A percentile compares a stretch with the other conserved stretches of the same genome.
Conservation (phyloP, 2,797 vertebrate species). For the Acanthis flammea region DNA sequence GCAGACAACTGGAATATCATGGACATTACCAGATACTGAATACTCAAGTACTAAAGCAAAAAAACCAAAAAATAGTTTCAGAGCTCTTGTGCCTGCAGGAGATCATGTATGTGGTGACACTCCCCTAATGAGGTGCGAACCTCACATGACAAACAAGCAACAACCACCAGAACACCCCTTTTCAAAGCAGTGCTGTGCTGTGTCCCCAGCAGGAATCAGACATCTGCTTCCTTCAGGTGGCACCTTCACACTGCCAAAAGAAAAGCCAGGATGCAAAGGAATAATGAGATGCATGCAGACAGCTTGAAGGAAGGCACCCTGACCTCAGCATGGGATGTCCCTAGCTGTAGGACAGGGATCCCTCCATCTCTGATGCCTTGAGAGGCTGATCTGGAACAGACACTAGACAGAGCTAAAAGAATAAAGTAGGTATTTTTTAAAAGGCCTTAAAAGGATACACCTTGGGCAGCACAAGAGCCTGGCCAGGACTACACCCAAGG, state of each 20-base stretch:
- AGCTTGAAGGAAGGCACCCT: not conserved
- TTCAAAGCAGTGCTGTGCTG: not conserved
- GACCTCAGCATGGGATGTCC: not conserved
- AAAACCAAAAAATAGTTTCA: not conserved
- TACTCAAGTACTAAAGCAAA: not conserved
- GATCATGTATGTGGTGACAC: not conserved
- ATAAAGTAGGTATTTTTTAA: not conserved
- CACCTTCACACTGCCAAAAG: not conserved
- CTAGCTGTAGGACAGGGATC: not conserved
- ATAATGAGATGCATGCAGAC: not conserved
- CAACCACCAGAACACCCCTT: not conserved
- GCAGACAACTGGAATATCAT: not conserved
- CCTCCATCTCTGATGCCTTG: not conserved
- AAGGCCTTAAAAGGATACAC: not conserved
- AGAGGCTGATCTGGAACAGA: not conserved
- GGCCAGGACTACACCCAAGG: not conserved
- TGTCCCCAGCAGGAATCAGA: not conserved
- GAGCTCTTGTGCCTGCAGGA: not conserved
- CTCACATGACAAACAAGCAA: rapidly evolving
- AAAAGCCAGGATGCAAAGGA: not conserved
- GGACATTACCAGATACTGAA: not conserved
- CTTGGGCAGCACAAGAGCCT: not conserved
- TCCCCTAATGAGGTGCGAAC: not conserved
- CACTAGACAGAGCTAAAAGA: not conserved
- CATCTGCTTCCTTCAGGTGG: not conserved